Evolutionary conservation across 1,140 invertebrate species (phyloP).

Genomic region (Panulirus ornatus): DNA sequence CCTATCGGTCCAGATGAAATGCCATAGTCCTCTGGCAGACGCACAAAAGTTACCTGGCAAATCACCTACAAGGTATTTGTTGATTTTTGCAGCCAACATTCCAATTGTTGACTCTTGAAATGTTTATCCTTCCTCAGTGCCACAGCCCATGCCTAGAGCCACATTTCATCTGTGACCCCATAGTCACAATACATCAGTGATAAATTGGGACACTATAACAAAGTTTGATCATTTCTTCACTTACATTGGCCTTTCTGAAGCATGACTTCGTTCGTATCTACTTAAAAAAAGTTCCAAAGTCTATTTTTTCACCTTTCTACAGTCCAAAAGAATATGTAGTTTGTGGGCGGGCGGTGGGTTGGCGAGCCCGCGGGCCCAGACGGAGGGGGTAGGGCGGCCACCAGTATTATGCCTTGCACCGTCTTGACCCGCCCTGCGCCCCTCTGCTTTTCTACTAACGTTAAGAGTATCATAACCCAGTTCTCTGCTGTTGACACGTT

Average conservation of each 20-base stretch:
- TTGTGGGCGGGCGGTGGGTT: constrained; percentile 63
- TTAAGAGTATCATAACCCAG: constrained; percentile 68
- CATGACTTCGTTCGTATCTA: constrained; percentile 68
- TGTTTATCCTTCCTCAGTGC: constrained; percentile 63
- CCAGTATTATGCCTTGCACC: constrained; percentile 59
- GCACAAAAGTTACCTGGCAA: constrained; percentile 59
- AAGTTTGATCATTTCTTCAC: constrained; percentile 53
- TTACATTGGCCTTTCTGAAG: constrained; percentile 70
- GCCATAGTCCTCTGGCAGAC: constrained; percentile 51
- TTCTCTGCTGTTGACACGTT: constrained; percentile 69
- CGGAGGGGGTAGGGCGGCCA: constrained; percentile 53
- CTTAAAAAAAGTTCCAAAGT: constrained; percentile 70
- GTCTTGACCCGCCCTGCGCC: constrained; percentile 59
- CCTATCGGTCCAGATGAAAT: constrained; percentile 52
- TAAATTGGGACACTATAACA: constrained; percentile 55
- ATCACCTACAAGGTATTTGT: constrained; percentile 50
- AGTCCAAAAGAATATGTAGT: constrained; percentile 70
- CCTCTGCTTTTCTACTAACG: constrained; percentile 56
- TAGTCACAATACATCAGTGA: constrained; percentile 52
- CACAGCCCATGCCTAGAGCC: constrained; percentile 51
- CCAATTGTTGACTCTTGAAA: constrained; percentile 65
- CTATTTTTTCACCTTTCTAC: constrained; percentile 74
- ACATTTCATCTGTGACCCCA: constrained; percentile 58
- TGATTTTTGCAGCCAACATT: constrained; percentile 60
- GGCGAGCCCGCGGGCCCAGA: constrained; percentile 42